These are phyloP conservation scores for Myzus persicae DNA, from an alignment of 1,140 invertebrate genomes.

Conservation along the genomic window DNA sequence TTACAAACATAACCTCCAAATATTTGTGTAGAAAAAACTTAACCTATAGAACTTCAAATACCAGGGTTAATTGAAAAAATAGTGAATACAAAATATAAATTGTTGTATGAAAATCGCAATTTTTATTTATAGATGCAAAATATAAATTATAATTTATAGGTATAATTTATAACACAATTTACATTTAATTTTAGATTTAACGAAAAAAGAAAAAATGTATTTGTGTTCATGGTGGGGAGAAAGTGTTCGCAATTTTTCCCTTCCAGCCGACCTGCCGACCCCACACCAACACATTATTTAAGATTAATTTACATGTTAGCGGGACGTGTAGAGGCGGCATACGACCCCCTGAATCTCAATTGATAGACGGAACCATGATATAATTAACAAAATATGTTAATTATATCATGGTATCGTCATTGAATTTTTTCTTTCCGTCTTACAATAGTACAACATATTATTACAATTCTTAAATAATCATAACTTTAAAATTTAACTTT, in stretches of 20 bases:
- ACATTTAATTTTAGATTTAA: neutral
- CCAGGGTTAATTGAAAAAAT: neutral
- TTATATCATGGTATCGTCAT: no score
- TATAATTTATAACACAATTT: neutral
- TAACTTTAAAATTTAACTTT: no score
- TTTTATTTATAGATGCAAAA: neutral
- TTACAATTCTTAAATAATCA: no score
- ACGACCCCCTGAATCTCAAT: constrained; percentile 2
- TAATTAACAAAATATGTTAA: no score
- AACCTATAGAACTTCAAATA: constrained; percentile 2
- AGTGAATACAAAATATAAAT: neutral
- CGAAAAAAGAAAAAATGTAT: neutral
- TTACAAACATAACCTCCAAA: constrained; percentile 29
- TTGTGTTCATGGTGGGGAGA: constrained; percentile 38
- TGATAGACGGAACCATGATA: constrained; percentile 36
- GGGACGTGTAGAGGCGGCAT: constrained; percentile 21
- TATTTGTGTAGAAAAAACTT: neutral
- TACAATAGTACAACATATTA: no score
- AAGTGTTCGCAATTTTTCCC: constrained; percentile 56
- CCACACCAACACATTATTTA: constrained; percentile 13
- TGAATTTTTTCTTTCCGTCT: neutral
- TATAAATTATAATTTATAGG: neutral
- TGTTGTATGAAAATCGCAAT: neutral
- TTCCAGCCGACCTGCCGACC: constrained; percentile 14
- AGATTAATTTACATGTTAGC: constrained; percentile 56